Conservation (phyloP, 1,140 invertebrate species). For the Hetaerina americana region DNA sequence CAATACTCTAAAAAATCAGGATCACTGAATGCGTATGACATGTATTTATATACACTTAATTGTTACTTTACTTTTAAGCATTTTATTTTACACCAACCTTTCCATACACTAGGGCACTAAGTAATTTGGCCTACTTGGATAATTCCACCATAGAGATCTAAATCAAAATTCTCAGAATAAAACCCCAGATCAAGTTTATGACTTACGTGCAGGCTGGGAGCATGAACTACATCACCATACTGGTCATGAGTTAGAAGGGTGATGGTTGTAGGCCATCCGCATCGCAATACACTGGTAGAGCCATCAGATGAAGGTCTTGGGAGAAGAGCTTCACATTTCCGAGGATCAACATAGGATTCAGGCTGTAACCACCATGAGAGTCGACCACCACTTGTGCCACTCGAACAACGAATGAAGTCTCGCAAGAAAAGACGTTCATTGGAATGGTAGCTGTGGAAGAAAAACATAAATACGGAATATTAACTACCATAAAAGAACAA, state of each 20-base stretch:
- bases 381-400: slow-evolving; percentile 79
- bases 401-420: slow-evolving; percentile 77
- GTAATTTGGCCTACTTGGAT: no score
- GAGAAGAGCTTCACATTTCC: slow-evolving; percentile 68
- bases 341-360: slow-evolving; percentile 79
- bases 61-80: no score
- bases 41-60: no score
- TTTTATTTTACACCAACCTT: no score
- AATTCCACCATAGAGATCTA: no score
- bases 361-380: slow-evolving; percentile 90
- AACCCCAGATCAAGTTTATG: no score
- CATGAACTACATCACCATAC: slow-evolving; percentile 75
- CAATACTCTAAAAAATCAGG: no score
- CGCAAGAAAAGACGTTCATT: slow-evolving; percentile 88
- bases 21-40: no score
- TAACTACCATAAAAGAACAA: no score
- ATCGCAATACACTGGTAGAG: slow-evolving; percentile 50
- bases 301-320: slow-evolving; percentile 30
- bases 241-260: slow-evolving; percentile 82
- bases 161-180: no score
- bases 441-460: slow-evolving; percentile 59
- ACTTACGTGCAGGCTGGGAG: slow-evolving; percentile 67
- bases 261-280: slow-evolving; percentile 67
- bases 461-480: no score
- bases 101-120: no score